These are phyloP conservation scores for Palythoa grandiflora DNA, from an alignment of 92 coral and sea anemone species.

Conservation along the genomic window DNA sequence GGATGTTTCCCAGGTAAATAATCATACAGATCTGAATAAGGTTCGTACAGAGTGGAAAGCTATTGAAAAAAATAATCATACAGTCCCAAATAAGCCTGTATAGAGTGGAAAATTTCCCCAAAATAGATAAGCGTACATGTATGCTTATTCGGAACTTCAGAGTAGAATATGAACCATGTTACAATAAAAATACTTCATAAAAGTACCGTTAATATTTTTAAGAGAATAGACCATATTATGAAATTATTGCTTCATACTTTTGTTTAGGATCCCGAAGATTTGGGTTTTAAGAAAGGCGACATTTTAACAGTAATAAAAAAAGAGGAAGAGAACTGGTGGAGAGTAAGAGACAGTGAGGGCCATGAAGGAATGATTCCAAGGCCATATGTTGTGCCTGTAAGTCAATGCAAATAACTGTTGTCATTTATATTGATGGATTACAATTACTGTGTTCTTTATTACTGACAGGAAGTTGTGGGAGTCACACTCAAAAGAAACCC, in stretches of 20 bases:
- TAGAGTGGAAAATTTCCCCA: too few species aligned
- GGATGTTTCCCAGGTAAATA: too few species aligned
- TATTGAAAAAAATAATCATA: too few species aligned
- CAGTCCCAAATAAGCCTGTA: too few species aligned
- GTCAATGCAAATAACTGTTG: slow-evolving; percentile 16
- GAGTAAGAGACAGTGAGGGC: slow-evolving; percentile 79
- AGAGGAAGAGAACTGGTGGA: slow-evolving; percentile 97
- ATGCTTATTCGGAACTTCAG: too few species aligned
- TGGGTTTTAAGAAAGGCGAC: slow-evolving; percentile 91
- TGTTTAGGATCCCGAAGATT: slow-evolving; percentile 91
- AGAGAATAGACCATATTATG: background rate
- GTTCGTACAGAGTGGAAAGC: too few species aligned
- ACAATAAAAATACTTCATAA: background rate
- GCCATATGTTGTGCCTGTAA: slow-evolving; percentile 87
- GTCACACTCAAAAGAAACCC: too few species aligned
- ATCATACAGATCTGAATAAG: too few species aligned
- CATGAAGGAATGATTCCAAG: slow-evolving; percentile 90
- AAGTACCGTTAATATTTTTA: background rate
- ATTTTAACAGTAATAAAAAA: slow-evolving; percentile 81
- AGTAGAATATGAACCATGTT: background rate
- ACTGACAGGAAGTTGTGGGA: too few species aligned
- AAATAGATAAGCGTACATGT: too few species aligned
- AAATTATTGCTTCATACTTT: background rate
- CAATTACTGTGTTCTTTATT: too few species aligned
- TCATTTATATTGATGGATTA: background rate